phyloP scores from a whole-genome alignment of 2,797 vertebrate genomes.

The Melanogrammus aeglefinus region DNA sequence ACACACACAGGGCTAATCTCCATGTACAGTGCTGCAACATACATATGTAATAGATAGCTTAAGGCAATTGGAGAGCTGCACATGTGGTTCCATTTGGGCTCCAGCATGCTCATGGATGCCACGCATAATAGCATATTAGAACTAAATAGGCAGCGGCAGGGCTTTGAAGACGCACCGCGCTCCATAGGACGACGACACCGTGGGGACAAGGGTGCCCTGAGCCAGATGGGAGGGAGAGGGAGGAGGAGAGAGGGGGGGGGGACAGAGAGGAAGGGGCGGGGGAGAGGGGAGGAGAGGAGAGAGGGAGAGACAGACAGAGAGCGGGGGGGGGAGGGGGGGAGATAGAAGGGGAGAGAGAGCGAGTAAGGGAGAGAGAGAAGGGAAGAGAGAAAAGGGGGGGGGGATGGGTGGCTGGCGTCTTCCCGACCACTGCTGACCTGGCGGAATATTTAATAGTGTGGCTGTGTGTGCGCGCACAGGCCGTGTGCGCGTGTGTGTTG shows the following conservation, averaged over 20 bases:
- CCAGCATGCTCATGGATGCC: conserved; percentile 52
- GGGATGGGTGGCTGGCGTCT: conserved; percentile 14
- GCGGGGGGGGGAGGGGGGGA: conserved; percentile 37
- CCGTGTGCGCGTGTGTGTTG: too few species aligned
- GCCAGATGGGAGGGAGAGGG: conserved; percentile 43
- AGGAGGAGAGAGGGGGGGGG: conserved; percentile 23
- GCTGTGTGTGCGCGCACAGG: not conserved
- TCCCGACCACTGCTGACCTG: conserved; percentile 21
- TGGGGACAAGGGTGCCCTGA: conserved; percentile 41
- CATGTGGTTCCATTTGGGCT: conserved; percentile 67
- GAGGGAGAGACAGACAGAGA: conserved; percentile 27
- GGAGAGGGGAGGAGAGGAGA: too few species aligned
- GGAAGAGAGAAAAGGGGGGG: conserved; percentile 38
- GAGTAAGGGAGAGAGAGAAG: conserved; percentile 30
- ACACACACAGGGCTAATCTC: conserved; percentile 16
- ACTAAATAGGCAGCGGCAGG: conserved; percentile 59
- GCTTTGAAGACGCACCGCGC: conserved; percentile 64
- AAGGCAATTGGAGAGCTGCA: conserved; percentile 50
- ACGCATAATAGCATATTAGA: conserved; percentile 65
- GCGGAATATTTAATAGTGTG: conserved; percentile 18
- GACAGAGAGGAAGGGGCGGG: too few species aligned
- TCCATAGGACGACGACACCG: conserved; percentile 51
- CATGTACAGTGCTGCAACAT: conserved; percentile 53
- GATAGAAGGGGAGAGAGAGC: conserved; percentile 29
- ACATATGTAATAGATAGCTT: conserved; percentile 60